A percentile compares a stretch with the other conserved stretches of the same genome.
Conservation (phyloP, 1,140 invertebrate species). For the Rhopalosiphum maidis region DNA sequence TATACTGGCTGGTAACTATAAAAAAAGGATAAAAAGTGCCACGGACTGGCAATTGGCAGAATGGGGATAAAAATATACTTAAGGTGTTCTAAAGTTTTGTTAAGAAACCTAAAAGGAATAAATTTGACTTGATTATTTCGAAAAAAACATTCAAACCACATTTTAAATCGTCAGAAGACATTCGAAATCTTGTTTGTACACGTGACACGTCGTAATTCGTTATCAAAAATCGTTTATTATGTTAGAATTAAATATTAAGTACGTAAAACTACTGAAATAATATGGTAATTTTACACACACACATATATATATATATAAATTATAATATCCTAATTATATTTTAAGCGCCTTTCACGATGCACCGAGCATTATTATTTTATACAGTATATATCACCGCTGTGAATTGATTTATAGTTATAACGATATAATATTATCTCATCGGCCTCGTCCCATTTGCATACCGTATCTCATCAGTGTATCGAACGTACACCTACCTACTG, state of each 20-base stretch:
- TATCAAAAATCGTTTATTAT: neutral
- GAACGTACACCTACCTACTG: neutral
- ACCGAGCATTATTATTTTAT: neutral
- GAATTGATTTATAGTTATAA: slow-evolving; percentile 18
- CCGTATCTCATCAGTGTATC: neutral
- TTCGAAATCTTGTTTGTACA: neutral
- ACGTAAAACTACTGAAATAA: neutral
- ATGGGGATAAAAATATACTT: no score
- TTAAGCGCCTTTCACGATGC: neutral
- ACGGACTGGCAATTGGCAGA: no score
- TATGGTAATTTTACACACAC: neutral
- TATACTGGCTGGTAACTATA: no score
- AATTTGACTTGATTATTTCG: neutral
- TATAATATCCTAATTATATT: neutral
- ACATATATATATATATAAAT: neutral
- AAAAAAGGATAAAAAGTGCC: no score
- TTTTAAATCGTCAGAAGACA: no score
- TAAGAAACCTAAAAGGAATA: neutral
- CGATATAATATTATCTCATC: neutral
- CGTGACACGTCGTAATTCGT: neutral
- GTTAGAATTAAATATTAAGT: neutral
- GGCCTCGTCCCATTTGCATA: slow-evolving; percentile 29
- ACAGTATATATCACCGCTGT: neutral
- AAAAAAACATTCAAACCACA: neutral
- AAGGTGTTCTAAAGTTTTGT: no score